Evolutionary conservation across 2,888 invertebrate species (phyloP).

Genomic region (Eupithecia exiguata): DNA sequence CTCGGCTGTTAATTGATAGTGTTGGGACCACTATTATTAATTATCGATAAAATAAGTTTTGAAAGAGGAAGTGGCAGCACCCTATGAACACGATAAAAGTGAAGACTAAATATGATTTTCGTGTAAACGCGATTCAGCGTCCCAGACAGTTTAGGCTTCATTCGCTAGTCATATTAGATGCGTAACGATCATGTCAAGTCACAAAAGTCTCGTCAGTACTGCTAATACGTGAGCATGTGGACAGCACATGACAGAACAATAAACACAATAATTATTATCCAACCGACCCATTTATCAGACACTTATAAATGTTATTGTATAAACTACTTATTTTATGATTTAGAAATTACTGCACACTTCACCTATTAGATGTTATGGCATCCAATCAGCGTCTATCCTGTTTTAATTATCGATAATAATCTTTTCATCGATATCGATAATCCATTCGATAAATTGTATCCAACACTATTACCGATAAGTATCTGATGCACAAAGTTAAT

Average conservation of each 20-base stretch:
- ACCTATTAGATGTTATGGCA: background rate
- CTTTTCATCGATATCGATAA: constrained; percentile 4
- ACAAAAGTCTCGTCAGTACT: background rate
- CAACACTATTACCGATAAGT: constrained; percentile 58
- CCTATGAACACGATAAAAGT: background rate
- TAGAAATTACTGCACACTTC: background rate
- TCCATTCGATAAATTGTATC: constrained; percentile 37
- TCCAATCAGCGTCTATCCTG: background rate
- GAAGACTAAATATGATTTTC: background rate
- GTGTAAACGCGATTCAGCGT: background rate
- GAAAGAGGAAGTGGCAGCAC: background rate
- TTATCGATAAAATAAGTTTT: background rate
- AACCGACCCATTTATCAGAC: background rate
- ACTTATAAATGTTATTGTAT: no score
- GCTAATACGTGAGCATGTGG: background rate
- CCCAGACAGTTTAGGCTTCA: background rate
- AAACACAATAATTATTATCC: no score
- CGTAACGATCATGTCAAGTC: background rate
- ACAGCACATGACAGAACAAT: background rate
- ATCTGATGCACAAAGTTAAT: constrained; percentile 68
- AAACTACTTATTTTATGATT: background rate
- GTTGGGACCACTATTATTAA: background rate
- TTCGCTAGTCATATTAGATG: background rate
- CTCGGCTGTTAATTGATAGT: constrained; percentile 10
- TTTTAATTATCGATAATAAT: background rate